Evolutionary conservation across 2,888 invertebrate species (phyloP).

Genomic region (Eupithecia abbreviata): DNA sequence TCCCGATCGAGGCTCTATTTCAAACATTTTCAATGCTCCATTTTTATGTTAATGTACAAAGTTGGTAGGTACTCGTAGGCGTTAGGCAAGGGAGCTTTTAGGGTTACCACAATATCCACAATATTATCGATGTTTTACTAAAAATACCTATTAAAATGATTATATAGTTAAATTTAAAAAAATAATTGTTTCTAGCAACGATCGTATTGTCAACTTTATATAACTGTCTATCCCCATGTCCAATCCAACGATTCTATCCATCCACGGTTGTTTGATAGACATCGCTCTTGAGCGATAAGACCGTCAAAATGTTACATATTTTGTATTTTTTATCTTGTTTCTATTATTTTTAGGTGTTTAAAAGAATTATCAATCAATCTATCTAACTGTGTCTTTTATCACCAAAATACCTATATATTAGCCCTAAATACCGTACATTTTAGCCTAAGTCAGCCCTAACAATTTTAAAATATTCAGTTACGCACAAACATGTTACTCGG

Average conservation of each 20-base stretch:
- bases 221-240: no score
- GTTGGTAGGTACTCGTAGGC: not conserved
- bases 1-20: slow-evolving; percentile 41
- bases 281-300: no score
- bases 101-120: not conserved
- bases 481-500: slow-evolving; percentile 56
- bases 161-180: not conserved
- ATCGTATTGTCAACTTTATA: no score
- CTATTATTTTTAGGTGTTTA: no score
- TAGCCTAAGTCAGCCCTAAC: slow-evolving; percentile 6
- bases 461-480: slow-evolving; percentile 38
- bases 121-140: no score
- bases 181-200: no score
- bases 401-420: not conserved
- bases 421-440: not conserved
- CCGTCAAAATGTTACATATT: no score
- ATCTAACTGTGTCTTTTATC: not conserved
- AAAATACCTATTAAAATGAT: not conserved
- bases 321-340: no score
- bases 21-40: slow-evolving; percentile 28
- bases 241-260: no score
- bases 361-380: no score
- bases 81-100: not conserved
- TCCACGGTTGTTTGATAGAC: no score
- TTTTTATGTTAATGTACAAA: slow-evolving; percentile 1